A percentile compares a stretch with the other conserved stretches of the same genome.
Conservation (phyloP, 2,113 vertebrate species). For the Myrmecobius fasciatus region DNA sequence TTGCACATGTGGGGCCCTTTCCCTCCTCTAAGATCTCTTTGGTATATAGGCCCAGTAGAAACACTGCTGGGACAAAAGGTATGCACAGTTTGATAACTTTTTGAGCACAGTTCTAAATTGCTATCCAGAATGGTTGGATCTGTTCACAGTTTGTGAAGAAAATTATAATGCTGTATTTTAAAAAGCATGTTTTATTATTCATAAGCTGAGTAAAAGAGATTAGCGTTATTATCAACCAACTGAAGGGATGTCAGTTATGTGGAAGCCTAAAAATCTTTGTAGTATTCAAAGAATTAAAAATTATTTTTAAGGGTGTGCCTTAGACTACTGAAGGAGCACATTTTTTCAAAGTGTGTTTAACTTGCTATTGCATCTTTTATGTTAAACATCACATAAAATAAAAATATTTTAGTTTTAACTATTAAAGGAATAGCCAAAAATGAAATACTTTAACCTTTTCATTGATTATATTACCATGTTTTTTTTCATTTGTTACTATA, state of each 20-base stretch:
- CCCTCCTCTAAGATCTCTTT: too few species aligned
- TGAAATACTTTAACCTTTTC: not conserved
- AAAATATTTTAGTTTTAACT: not conserved
- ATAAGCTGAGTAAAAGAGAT: not conserved
- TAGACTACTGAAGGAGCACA: not conserved
- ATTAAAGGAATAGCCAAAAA: not conserved
- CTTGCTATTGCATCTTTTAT: not conserved
- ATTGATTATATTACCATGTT: not conserved
- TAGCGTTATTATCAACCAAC: not conserved
- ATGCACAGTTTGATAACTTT: too few species aligned
- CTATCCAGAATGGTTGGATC: too few species aligned
- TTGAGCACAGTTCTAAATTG: too few species aligned
- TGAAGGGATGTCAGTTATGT: not conserved
- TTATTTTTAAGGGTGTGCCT: not conserved
- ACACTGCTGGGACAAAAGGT: too few species aligned
- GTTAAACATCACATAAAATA: not conserved
- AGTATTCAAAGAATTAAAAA: not conserved
- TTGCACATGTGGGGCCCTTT: too few species aligned
- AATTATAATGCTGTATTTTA: not conserved
- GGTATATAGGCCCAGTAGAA: too few species aligned
- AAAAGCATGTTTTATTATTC: conserved; percentile 41
- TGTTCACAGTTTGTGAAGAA: too few species aligned
- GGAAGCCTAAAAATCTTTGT: not conserved
- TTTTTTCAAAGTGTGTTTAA: not conserved
- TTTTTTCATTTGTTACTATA: not conserved